These are phyloP conservation scores for Drosophila quadrilineata DNA, from an alignment of 1,140 invertebrate genomes.

Conservation along the genomic window DNA sequence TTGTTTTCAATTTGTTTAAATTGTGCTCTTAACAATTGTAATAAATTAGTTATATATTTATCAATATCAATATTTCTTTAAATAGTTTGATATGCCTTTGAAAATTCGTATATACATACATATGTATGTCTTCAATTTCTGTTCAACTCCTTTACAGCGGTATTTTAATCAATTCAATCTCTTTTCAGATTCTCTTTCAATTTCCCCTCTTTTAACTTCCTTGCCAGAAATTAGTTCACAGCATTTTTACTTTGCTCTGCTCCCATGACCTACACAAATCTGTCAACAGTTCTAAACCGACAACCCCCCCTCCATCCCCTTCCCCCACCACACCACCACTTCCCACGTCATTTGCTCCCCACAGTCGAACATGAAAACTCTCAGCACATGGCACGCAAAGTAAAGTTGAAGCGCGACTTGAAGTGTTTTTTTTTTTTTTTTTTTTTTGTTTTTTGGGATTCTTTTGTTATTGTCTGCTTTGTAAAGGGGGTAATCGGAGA, in stretches of 20 bases:
- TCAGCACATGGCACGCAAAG: constrained; percentile 20
- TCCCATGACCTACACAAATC: constrained; percentile 43
- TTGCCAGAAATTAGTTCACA: constrained; percentile 58
- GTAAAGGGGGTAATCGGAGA: not conserved
- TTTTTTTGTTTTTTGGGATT: not conserved
- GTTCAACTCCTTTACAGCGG: not conserved
- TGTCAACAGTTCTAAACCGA: not conserved
- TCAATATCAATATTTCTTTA: too few species aligned
- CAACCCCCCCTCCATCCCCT: not conserved
- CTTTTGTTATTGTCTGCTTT: constrained; percentile 21
- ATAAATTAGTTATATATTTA: too few species aligned
- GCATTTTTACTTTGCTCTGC: constrained; percentile 9
- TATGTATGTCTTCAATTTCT: not conserved
- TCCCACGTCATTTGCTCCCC: constrained; percentile 19
- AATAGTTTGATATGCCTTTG: too few species aligned
- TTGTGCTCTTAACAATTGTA: not conserved
- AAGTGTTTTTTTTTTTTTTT: constrained; percentile 40
- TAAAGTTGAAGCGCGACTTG: constrained; percentile 60
- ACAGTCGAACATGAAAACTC: constrained; percentile 10
- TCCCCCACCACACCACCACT: not conserved
- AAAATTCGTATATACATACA: not conserved
- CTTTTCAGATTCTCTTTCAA: not conserved
- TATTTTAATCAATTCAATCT: not conserved
- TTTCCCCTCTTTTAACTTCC: constrained; percentile 15
- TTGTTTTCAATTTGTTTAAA: not conserved